A percentile compares a stretch with the other conserved stretches of the same genome.
phyloP scores from a whole-genome alignment of 1,140 invertebrate species.

The Nymphalis io region DNA sequence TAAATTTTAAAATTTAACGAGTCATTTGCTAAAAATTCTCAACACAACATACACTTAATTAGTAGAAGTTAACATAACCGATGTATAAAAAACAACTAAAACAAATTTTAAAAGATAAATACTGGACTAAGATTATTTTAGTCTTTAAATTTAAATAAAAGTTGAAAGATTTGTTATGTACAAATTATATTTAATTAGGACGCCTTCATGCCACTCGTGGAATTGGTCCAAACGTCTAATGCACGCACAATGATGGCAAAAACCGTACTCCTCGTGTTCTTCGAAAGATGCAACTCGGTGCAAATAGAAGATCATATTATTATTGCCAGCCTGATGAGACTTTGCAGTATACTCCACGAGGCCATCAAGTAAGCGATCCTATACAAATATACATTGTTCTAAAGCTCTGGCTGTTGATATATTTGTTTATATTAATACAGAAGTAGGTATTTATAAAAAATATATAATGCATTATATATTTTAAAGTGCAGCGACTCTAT shows the following conservation, averaged over 20 bases:
- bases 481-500: too few species aligned
- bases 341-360: constrained; percentile 94
- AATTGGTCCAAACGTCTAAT: constrained; percentile 93
- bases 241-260: constrained; percentile 92
- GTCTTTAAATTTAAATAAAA: too few species aligned
- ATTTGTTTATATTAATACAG: not conserved
- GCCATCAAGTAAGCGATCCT: constrained; percentile 91
- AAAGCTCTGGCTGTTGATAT: too few species aligned
- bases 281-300: constrained; percentile 55
- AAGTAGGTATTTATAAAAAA: too few species aligned
- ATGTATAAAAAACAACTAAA: too few species aligned
- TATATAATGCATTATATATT: too few species aligned
- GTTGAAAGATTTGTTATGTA: not conserved
- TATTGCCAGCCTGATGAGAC: constrained; percentile 92
- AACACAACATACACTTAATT: too few species aligned
- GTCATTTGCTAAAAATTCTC: too few species aligned
- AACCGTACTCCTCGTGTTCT: constrained; percentile 87
- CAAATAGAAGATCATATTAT: constrained; percentile 91
- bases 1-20: too few species aligned
- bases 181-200: constrained; percentile 82
- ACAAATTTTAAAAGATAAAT: too few species aligned
- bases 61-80: too few species aligned
- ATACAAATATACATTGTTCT: not conserved
- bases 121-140: too few species aligned
- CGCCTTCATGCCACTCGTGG: constrained; percentile 93